These are phyloP conservation scores for Rhizomys pruinosus DNA, from an alignment of 2,113 vertebrate genomes.

Conservation along the genomic window DNA sequence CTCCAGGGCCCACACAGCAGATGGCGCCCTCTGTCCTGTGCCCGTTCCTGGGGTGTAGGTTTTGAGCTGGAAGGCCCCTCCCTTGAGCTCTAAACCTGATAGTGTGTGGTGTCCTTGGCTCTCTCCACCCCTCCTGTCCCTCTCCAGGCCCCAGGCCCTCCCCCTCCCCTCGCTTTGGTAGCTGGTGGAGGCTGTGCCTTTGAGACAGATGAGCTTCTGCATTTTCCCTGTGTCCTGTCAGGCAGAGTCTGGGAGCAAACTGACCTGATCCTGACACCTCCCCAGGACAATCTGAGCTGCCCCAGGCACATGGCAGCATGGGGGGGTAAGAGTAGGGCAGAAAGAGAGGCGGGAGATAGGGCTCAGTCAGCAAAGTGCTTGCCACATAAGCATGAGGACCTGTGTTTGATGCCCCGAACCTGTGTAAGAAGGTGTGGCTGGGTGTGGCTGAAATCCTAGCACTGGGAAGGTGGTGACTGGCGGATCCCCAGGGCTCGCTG, in stretches of 20 bases:
- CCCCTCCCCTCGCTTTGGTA: not conserved
- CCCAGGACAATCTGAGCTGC: not conserved
- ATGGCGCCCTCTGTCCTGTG: constrained; percentile 44
- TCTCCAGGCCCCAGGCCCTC: not conserved
- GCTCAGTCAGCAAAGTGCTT: not conserved
- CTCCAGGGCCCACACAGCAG: constrained; percentile 34
- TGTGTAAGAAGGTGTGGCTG: not conserved
- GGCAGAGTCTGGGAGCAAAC: not conserved
- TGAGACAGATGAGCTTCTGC: too few species aligned
- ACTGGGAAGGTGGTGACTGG: not conserved
- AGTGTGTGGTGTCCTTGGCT: not conserved
- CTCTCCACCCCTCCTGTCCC: too few species aligned
- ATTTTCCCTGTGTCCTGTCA: not conserved
- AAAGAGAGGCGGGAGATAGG: too few species aligned
- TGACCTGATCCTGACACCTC: not conserved
- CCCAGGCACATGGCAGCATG: rapidly evolving
- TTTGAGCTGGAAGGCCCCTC: not conserved
- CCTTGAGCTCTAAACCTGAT: not conserved
- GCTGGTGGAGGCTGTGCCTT: not conserved
- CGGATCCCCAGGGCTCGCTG: too few species aligned
- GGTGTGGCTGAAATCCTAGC: not conserved
- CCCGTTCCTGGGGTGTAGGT: not conserved
- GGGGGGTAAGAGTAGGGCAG: not conserved
- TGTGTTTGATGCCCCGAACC: not conserved
- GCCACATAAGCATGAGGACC: too few species aligned